Percentiles rank a stretch among this genome's conserved stretches.
Conservation (phyloP, 2,113 vertebrate species). For the Corythoichthys haematopterus region DNA sequence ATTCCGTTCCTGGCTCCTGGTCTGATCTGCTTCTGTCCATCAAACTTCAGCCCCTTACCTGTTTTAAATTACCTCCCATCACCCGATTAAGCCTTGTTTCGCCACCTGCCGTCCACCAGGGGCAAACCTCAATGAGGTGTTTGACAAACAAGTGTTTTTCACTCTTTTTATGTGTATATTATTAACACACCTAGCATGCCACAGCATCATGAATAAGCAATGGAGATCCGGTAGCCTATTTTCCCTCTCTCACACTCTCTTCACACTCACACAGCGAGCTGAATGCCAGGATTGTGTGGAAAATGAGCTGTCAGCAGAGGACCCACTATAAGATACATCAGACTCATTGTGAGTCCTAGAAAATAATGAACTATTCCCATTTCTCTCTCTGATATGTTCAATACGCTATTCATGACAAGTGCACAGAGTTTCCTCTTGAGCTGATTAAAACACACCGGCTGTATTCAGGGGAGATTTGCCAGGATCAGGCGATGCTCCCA, state of each 20-base stretch:
- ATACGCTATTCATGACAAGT: constrained; percentile 70
- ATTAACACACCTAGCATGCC: constrained; percentile 74
- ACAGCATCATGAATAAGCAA: constrained; percentile 75
- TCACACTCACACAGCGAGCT: constrained; percentile 49
- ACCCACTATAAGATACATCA: constrained; percentile 70
- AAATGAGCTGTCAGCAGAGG: constrained; percentile 74
- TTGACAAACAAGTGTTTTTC: constrained; percentile 74
- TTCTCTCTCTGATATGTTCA: constrained; percentile 68
- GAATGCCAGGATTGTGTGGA: constrained; percentile 72
- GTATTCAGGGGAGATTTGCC: constrained; percentile 50
- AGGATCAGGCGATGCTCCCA: constrained; percentile 44
- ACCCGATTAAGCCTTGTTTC: constrained; percentile 61
- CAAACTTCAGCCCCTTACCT: constrained; percentile 65
- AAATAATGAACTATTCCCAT: constrained; percentile 74
- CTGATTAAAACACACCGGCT: constrained; percentile 68
- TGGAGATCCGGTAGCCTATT: constrained; percentile 63
- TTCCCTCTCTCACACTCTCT: constrained; percentile 42
- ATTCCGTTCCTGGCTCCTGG: constrained; percentile 52
- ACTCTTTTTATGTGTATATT: constrained; percentile 69
- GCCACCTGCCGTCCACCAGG: constrained; percentile 57
- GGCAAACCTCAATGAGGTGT: constrained; percentile 59
- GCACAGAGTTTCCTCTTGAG: constrained; percentile 62
- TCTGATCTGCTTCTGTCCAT: constrained; percentile 54
- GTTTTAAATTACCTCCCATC: constrained; percentile 66
- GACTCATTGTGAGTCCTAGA: constrained; percentile 65